phyloP scores from a whole-genome alignment of 35 echinoderm and acorn worm genomes.

The Lytechinus pictus region DNA sequence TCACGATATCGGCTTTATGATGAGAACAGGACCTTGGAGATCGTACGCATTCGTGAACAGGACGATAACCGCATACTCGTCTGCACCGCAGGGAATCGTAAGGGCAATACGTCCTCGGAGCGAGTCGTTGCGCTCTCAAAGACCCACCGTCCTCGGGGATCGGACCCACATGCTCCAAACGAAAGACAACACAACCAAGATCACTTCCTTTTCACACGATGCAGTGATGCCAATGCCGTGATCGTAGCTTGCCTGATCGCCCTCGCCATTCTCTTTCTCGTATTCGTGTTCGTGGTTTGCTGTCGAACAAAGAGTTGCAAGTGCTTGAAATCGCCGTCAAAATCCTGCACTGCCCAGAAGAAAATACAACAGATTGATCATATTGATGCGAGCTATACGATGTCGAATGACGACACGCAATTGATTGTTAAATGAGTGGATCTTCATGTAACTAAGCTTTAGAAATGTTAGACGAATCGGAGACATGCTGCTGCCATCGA shows the following conservation, averaged over 20 bases:
- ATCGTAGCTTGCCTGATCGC: slow-evolving; percentile 17
- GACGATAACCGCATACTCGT: slow-evolving; percentile 51
- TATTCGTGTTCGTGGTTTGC: neutral
- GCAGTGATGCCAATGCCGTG: neutral
- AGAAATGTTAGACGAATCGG: too few relatives aligned
- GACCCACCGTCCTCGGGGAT: neutral
- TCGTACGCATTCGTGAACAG: slow-evolving; percentile 6
- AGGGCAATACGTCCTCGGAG: slow-evolving; percentile 44
- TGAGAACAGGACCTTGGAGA: slow-evolving; percentile 59
- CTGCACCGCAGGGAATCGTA: slow-evolving; percentile 53
- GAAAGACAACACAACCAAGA: neutral
- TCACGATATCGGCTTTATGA: slow-evolving; percentile 36
- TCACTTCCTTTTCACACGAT: neutral
- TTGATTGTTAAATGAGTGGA: neutral
- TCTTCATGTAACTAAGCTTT: too few relatives aligned
- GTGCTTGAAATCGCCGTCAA: slow-evolving; percentile 6
- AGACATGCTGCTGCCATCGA: too few relatives aligned
- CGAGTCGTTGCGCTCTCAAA: slow-evolving; percentile 48
- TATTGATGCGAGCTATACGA: slow-evolving; percentile 38
- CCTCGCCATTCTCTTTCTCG: slow-evolving; percentile 6
- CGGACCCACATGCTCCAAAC: neutral
- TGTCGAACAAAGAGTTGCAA: slow-evolving; percentile 23
- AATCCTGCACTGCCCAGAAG: slow-evolving; percentile 25
- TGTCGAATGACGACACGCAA: slow-evolving; percentile 34
- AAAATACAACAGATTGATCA: neutral